Evolutionary conservation across 2,888 invertebrate genomes (phyloP).

Genomic region (Dendrolimus pini): DNA sequence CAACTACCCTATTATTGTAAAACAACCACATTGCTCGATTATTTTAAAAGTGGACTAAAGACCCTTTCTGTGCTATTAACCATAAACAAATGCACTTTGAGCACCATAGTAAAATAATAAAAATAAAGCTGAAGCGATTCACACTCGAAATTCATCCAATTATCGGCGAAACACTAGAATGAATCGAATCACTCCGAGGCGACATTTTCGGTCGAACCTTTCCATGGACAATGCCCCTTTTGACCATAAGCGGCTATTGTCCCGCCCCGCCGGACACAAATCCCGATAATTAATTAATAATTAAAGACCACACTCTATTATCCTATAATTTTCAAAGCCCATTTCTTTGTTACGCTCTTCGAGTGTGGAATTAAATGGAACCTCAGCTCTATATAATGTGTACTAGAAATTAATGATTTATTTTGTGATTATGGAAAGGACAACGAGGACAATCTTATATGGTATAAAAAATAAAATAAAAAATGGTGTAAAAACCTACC

Average conservation of each 20-base stretch:
- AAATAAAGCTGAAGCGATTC: not conserved
- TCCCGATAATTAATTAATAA: slow-evolving; percentile 22
- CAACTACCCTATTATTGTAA: too few species aligned
- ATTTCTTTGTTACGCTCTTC: slow-evolving; percentile 9
- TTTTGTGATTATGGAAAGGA: too few species aligned
- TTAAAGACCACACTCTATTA: slow-evolving; percentile 15
- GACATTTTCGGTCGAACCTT: not conserved
- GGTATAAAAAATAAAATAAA: too few species aligned
- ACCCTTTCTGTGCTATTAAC: too few species aligned
- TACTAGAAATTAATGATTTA: too few species aligned
- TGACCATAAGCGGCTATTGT: slow-evolving; percentile 10
- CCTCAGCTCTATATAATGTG: not conserved
- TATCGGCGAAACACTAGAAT: slow-evolving; percentile 3
- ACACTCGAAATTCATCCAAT: not conserved
- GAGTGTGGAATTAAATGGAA: not conserved
- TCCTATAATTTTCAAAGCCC: slow-evolving; percentile 16
- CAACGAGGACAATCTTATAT: too few species aligned
- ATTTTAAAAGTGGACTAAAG: too few species aligned
- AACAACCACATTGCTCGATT: too few species aligned
- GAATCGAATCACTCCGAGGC: not conserved
- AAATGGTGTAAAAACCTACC: too few species aligned
- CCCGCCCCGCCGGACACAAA: slow-evolving; percentile 15
- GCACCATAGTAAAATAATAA: not conserved
- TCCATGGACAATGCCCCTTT: slow-evolving; percentile 8
- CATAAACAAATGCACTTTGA: not conserved